Conservation (phyloP, 92 coral and sea anemone species). For the Porites rus region DNA sequence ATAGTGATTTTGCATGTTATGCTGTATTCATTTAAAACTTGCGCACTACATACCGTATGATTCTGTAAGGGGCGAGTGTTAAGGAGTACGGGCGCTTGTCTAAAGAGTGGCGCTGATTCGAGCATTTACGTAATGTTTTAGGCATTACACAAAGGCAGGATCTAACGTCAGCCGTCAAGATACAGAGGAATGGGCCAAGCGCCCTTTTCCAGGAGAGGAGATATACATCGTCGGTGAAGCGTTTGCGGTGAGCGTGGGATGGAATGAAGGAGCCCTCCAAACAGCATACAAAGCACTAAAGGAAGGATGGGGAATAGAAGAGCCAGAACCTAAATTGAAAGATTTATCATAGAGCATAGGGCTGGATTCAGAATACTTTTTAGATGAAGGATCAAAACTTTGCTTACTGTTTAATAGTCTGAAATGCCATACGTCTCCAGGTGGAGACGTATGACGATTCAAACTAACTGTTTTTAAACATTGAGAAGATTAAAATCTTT, state of each 20-base stretch:
- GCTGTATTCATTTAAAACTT: too few relatives aligned
- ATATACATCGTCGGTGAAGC: slow-evolving; percentile 32
- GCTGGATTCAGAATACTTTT: background rate
- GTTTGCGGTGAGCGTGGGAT: background rate
- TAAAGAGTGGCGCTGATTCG: too few relatives aligned
- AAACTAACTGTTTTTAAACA: too few relatives aligned
- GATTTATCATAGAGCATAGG: background rate
- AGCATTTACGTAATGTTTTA: background rate
- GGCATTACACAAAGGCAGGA: slow-evolving; percentile 31
- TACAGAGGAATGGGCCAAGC: slow-evolving; percentile 27
- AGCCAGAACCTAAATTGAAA: background rate
- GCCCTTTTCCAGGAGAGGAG: slow-evolving; percentile 28
- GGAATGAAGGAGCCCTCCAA: slow-evolving; percentile 38
- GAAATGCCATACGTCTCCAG: too few relatives aligned
- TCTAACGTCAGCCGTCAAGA: slow-evolving; percentile 1
- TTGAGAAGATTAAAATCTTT: too few relatives aligned
- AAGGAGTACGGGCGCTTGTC: too few relatives aligned
- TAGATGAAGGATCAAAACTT: too few relatives aligned
- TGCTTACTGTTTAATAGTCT: too few relatives aligned
- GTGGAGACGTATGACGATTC: too few relatives aligned
- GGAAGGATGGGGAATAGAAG: slow-evolving; percentile 24
- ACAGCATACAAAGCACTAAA: slow-evolving; percentile 23
- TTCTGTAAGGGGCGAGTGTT: too few relatives aligned
- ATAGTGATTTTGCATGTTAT: too few relatives aligned
- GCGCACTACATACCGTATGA: too few relatives aligned